Percentiles rank a stretch among this genome's conserved stretches.
These are phyloP conservation scores for Synergus umbraculus DNA, from an alignment of 2,888 invertebrate species.

Conservation along the genomic window DNA sequence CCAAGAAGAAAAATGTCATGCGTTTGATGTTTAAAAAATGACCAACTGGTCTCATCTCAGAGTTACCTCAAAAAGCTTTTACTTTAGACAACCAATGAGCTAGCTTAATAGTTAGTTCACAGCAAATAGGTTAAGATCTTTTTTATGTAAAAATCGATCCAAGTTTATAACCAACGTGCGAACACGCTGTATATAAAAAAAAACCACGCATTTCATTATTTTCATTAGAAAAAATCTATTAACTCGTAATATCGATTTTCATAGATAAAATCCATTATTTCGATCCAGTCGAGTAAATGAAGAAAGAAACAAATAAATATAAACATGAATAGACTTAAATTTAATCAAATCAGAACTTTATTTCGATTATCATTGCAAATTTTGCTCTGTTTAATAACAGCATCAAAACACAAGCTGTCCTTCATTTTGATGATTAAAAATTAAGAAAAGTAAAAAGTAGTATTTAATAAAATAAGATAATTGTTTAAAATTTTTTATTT, in stretches of 20 bases:
- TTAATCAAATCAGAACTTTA: too few relatives aligned
- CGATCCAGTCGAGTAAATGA: not conserved
- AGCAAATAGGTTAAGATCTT: constrained; percentile 1
- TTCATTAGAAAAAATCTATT: not conserved
- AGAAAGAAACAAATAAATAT: too few relatives aligned
- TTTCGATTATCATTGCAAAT: too few relatives aligned
- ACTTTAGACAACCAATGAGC: not conserved
- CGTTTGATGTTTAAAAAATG: not conserved
- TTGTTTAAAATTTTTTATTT: not conserved
- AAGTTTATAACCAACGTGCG: not conserved
- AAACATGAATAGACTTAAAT: too few relatives aligned
- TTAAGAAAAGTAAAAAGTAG: not conserved
- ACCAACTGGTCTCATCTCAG: not conserved
- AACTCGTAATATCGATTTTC: not conserved
- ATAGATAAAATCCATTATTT: not conserved
- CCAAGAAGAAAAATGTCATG: not conserved
- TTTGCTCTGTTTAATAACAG: not conserved
- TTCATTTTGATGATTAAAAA: not conserved
- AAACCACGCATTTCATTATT: not conserved
- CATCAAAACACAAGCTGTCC: not conserved
- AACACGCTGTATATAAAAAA: not conserved
- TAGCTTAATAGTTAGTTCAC: not conserved
- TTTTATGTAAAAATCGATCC: not conserved
- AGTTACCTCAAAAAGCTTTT: not conserved
- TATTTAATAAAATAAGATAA: not conserved